phyloP scores from a whole-genome alignment of 1,140 invertebrate genomes.

The Spodoptera frugiperda region DNA sequence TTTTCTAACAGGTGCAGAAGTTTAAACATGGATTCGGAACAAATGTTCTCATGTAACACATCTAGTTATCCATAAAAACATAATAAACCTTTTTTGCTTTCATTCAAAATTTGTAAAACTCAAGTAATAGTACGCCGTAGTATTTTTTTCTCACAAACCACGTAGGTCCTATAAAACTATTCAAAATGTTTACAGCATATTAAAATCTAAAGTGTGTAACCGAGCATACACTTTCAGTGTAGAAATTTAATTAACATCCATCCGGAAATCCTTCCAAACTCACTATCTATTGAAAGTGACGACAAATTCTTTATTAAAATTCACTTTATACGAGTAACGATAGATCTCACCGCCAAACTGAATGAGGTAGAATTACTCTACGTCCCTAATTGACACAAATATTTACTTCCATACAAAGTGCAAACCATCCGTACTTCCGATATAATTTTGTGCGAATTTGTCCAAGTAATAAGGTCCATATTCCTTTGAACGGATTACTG shows the following conservation, averaged over 20 bases:
- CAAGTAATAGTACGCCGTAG: too few relatives aligned
- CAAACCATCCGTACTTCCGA: conserved; percentile 60
- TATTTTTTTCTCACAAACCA: too few relatives aligned
- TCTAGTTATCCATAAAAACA: too few relatives aligned
- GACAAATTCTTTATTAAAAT: neutral
- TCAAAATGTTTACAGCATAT: too few relatives aligned
- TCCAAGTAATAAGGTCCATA: conserved; percentile 27
- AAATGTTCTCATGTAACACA: too few relatives aligned
- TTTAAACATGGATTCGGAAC: too few relatives aligned
- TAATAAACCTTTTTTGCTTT: too few relatives aligned
- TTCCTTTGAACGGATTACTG: conserved; percentile 7
- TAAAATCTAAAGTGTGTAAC: too few relatives aligned
- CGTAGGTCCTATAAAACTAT: too few relatives aligned
- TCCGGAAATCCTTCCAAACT: conserved; percentile 25
- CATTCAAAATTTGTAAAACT: too few relatives aligned
- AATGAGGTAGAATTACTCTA: neutral
- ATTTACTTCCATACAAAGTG: conserved; percentile 49
- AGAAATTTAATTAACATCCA: conserved; percentile 1
- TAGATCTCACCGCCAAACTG: neutral
- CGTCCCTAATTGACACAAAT: conserved; percentile 39
- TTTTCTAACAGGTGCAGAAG: too few relatives aligned
- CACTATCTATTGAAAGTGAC: neutral
- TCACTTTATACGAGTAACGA: neutral
- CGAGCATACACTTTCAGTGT: neutral
- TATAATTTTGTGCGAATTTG: neutral